Evolutionary conservation across 2,888 invertebrate species (phyloP).

Genomic region (Cephus rjabovi): DNA sequence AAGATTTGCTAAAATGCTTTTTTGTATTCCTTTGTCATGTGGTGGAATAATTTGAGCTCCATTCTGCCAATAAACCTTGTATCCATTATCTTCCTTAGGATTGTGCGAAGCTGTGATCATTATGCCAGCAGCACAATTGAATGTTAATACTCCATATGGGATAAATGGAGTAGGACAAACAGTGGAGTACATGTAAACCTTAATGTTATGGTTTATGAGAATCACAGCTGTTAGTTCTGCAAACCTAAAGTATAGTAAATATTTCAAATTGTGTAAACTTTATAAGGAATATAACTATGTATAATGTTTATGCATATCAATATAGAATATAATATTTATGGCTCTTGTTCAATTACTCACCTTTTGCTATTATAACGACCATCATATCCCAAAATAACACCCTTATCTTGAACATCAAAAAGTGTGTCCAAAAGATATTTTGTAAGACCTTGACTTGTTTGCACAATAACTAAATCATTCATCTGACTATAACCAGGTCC

Average conservation of each 20-base stretch:
- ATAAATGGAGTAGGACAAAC: conserved; percentile 95
- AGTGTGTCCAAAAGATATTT: conserved; percentile 77
- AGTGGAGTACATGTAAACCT: conserved; percentile 83
- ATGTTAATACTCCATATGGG: conserved; percentile 83
- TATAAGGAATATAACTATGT: not conserved
- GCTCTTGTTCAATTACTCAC: conserved; percentile 66
- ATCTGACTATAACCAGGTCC: conserved; percentile 91
- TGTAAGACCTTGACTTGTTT: conserved; percentile 91
- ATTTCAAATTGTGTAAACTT: too few relatives aligned
- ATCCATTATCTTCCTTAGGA: conserved; percentile 96
- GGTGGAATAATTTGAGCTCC: conserved; percentile 96
- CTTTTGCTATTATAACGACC: conserved; percentile 91
- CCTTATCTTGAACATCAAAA: conserved; percentile 71
- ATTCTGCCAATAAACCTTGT: conserved; percentile 97
- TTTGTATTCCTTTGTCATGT: conserved; percentile 88
- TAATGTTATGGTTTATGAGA: conserved; percentile 80
- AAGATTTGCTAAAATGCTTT: conserved; percentile 80
- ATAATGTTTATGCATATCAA: not conserved
- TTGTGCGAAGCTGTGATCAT: conserved; percentile 98
- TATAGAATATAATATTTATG: conserved; percentile 18
- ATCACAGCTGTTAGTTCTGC: conserved; percentile 89
- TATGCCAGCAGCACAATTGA: conserved; percentile 84
- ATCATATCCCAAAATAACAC: conserved; percentile 92
- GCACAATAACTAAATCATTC: conserved; percentile 96
- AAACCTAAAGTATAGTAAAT: conserved; percentile 72